Percentiles rank a stretch among this genome's conserved stretches.
Evolutionary conservation across 1,140 invertebrate genomes (phyloP).

Genomic region (Glossosoma conforme): DNA sequence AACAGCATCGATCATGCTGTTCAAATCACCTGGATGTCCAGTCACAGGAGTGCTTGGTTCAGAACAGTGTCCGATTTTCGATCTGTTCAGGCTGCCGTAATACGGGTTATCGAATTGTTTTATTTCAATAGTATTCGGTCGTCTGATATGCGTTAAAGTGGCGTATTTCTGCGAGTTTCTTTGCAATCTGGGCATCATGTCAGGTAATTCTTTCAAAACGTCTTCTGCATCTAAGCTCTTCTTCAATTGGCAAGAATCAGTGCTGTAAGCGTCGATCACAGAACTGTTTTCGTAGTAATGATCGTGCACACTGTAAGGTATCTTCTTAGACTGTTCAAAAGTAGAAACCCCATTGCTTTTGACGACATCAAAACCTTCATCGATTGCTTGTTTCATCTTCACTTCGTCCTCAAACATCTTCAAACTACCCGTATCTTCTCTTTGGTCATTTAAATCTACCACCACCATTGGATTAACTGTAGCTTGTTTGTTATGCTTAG

Average conservation of each 20-base stretch:
- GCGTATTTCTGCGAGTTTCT: constrained; percentile 49
- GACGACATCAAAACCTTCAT: too few relatives aligned
- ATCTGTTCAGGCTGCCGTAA: constrained; percentile 44
- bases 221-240: constrained; percentile 49
- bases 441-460: constrained; percentile 34
- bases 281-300: constrained; percentile 5
- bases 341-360: neutral
- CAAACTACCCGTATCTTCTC: constrained; percentile 35
- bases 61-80: constrained; percentile 46
- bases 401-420: constrained; percentile 36
- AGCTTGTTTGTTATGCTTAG: constrained; percentile 20
- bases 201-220: constrained; percentile 46
- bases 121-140: constrained; percentile 48
- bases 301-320: constrained; percentile 6
- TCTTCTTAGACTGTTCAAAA: neutral
- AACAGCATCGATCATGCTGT: constrained; percentile 1
- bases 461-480: constrained; percentile 22
- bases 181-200: constrained; percentile 46
- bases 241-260: too few relatives aligned
- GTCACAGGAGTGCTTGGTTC: constrained; percentile 46
- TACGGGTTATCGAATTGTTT: constrained; percentile 41
- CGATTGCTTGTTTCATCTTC: constrained; percentile 1
- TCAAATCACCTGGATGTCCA: neutral
- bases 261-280: neutral
- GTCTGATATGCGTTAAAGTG: constrained; percentile 43